These are phyloP conservation scores for Lochmaea crataegi DNA, from an alignment of 2,888 invertebrate genomes.

Conservation along the genomic window DNA sequence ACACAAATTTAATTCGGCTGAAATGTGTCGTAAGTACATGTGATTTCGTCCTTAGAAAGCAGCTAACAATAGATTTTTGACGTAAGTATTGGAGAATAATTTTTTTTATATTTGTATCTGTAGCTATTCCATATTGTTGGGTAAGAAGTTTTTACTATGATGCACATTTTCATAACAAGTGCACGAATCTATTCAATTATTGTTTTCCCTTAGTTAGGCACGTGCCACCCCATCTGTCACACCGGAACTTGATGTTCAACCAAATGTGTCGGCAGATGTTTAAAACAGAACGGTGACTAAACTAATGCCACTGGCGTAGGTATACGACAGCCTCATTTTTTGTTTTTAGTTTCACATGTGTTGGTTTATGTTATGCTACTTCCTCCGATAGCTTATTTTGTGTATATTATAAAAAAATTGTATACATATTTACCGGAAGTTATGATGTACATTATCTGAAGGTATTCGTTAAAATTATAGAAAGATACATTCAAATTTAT, in stretches of 20 bases:
- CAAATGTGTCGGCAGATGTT: conserved; percentile 38
- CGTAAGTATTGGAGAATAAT: too few relatives aligned
- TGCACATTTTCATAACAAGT: conserved; percentile 4
- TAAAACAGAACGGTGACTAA: conserved; percentile 4
- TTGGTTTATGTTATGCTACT: neutral
- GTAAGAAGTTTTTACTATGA: neutral
- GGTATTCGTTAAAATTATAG: neutral
- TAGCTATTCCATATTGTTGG: neutral
- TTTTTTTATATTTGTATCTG: neutral
- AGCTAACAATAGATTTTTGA: too few relatives aligned
- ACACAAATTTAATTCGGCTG: too few relatives aligned
- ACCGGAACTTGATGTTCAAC: conserved; percentile 52
- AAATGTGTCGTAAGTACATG: too few relatives aligned
- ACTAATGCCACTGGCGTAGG: conserved; percentile 14
- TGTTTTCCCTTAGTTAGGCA: conserved; percentile 37
- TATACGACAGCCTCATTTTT: neutral
- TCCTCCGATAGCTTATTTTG: neutral
- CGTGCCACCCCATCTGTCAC: conserved; percentile 52
- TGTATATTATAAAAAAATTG: neutral
- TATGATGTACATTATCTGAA: neutral
- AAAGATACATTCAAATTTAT: too few relatives aligned
- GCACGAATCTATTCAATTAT: conserved; percentile 18
- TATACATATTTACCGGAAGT: neutral
- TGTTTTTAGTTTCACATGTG: neutral
- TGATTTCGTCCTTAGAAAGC: too few relatives aligned